Percentiles rank a stretch among this genome's conserved stretches.
These are phyloP conservation scores for Octopus bimaculoides DNA, from an alignment of 1,140 invertebrate species.

Conservation along the genomic window DNA sequence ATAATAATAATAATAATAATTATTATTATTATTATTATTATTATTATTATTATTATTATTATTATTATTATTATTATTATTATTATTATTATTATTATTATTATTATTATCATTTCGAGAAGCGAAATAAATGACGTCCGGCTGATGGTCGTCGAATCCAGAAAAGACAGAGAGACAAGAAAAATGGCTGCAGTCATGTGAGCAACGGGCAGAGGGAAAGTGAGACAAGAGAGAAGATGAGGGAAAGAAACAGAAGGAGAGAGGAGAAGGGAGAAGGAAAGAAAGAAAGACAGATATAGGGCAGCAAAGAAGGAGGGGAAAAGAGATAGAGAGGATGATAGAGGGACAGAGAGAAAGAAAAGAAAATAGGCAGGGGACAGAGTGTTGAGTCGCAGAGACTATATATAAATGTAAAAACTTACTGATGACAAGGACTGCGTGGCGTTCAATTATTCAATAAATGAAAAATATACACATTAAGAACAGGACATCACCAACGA, in stretches of 20 bases:
- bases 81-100: conserved; percentile 4
- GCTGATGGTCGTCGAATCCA: too few relatives aligned
- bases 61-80: conserved; percentile 4
- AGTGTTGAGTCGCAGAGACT: too few relatives aligned
- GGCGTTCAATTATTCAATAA: too few relatives aligned
- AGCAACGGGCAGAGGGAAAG: background rate
- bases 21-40: background rate
- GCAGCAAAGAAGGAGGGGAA: background rate
- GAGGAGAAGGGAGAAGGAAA: background rate
- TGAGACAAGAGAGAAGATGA: background rate
- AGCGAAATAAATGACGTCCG: too few relatives aligned
- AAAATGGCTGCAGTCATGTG: background rate
- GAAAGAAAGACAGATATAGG: background rate
- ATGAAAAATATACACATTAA: too few relatives aligned
- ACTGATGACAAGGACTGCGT: too few relatives aligned
- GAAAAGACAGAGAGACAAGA: background rate
- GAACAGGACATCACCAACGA: too few relatives aligned
- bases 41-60: background rate
- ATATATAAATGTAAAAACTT: too few relatives aligned
- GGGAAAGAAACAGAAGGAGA: background rate
- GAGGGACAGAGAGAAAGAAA: background rate
- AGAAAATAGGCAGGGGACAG: background rate
- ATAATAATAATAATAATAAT: background rate
- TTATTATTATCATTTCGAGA: background rate
- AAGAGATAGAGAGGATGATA: background rate